A percentile compares a stretch with the other conserved stretches of the same genome.
Conservation (phyloP, 2,888 invertebrate genomes). For the Oasisia sp. region DNA sequence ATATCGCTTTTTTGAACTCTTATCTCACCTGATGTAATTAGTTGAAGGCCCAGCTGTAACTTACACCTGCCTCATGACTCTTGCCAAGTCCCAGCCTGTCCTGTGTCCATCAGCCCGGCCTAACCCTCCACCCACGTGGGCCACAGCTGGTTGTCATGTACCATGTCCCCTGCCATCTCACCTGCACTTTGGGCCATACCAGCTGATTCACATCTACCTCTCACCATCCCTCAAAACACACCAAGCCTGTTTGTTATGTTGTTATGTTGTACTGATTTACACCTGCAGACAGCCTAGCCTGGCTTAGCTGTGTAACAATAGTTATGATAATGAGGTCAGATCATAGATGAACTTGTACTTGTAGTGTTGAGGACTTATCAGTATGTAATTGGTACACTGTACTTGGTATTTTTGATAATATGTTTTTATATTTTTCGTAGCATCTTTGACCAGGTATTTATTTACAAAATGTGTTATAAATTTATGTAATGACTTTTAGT, state of each 20-base stretch:
- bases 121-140: too few relatives aligned
- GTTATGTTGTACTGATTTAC: not conserved
- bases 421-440: too few relatives aligned
- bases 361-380: not conserved
- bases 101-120: not conserved
- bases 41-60: not conserved
- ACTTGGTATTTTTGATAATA: not conserved
- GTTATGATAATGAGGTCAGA: not conserved
- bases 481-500: too few relatives aligned
- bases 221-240: not conserved
- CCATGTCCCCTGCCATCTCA: not conserved
- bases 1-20: slow-evolving; percentile 4
- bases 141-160: not conserved
- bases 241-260: not conserved
- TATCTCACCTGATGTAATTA: not conserved
- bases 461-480: too few relatives aligned
- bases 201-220: not conserved
- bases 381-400: not conserved
- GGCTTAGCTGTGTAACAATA: not conserved
- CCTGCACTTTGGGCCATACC: not conserved
- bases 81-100: not conserved
- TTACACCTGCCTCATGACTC: not conserved
- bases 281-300: not conserved
- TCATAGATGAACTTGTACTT: not conserved
- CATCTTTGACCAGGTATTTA: too few relatives aligned